phyloP scores from a whole-genome alignment of 1,140 invertebrate species.

The Ceratosolen solmsi region DNA sequence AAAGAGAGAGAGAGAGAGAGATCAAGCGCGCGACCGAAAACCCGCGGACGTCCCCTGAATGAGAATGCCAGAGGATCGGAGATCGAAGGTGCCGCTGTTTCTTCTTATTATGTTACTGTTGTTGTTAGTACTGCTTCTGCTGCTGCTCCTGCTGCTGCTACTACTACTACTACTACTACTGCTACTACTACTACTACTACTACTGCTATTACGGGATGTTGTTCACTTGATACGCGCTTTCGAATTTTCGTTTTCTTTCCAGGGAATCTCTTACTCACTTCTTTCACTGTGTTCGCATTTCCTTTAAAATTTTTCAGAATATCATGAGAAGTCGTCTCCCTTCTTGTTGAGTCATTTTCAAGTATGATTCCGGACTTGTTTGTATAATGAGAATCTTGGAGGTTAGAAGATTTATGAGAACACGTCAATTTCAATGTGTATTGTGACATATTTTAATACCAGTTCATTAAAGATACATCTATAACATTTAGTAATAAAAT shows the following conservation, averaged over 20 bases:
- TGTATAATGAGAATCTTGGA: neutral
- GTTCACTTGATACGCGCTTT: neutral
- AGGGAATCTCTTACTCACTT: neutral
- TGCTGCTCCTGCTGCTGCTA: neutral
- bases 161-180: neutral
- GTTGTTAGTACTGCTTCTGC: neutral
- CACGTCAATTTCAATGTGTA: too few relatives aligned
- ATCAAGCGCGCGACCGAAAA: conserved; percentile 38
- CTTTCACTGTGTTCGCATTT: neutral
- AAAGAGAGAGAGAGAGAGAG: conserved; percentile 6
- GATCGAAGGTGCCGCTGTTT: conserved; percentile 44
- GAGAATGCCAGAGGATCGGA: conserved; percentile 41
- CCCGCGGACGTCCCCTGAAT: conserved; percentile 47
- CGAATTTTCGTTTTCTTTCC: conserved; percentile 14
- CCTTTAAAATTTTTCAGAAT: neutral
- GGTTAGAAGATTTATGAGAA: too few relatives aligned
- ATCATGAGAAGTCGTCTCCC: neutral
- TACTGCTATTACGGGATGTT: neutral
- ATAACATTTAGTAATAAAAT: too few relatives aligned
- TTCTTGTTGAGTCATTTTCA: neutral
- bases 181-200: neutral
- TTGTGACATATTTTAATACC: too few relatives aligned
- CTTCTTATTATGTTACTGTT: conserved; percentile 17
- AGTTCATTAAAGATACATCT: too few relatives aligned
- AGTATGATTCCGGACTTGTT: neutral